phyloP scores from a whole-genome alignment of 2,888 invertebrate genomes.

The Halictus quadricinctus region DNA sequence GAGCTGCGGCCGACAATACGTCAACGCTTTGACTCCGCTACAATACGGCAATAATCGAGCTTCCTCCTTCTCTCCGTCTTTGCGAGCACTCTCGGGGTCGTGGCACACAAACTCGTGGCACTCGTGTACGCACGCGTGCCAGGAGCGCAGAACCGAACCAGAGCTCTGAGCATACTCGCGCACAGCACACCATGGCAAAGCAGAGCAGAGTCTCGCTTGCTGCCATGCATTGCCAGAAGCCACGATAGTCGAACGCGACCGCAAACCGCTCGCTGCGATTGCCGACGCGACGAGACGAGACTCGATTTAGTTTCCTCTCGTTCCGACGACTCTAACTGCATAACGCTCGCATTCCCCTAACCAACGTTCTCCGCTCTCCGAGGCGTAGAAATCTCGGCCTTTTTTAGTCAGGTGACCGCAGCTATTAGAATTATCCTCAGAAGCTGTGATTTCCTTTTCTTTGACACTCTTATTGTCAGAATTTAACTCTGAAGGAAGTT shows the following conservation, averaged over 20 bases:
- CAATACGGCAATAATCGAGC: conserved; percentile 74
- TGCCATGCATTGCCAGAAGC: conserved; percentile 6
- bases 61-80: conserved; percentile 68
- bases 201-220: background rate
- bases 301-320: conserved; percentile 4
- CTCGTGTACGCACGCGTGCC: conserved; percentile 15
- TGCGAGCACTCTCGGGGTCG: conserved; percentile 50
- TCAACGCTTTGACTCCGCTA: conserved; percentile 73
- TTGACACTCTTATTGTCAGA: background rate
- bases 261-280: conserved; percentile 40
- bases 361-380: background rate
- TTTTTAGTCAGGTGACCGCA: background rate
- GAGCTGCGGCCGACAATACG: conserved; percentile 69
- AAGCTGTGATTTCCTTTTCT: background rate
- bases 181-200: background rate
- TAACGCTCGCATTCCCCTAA: background rate
- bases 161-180: background rate
- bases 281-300: background rate
- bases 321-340: conserved; percentile 2
- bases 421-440: background rate
- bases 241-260: conserved; percentile 36
- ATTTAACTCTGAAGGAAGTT: background rate
- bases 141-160: background rate
- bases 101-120: conserved; percentile 12
- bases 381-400: background rate